A percentile compares a stretch with the other conserved stretches of the same genome.
Evolutionary conservation across 2,113 vertebrate genomes (phyloP).

Genomic region (Dryoscopus gambensis): DNA sequence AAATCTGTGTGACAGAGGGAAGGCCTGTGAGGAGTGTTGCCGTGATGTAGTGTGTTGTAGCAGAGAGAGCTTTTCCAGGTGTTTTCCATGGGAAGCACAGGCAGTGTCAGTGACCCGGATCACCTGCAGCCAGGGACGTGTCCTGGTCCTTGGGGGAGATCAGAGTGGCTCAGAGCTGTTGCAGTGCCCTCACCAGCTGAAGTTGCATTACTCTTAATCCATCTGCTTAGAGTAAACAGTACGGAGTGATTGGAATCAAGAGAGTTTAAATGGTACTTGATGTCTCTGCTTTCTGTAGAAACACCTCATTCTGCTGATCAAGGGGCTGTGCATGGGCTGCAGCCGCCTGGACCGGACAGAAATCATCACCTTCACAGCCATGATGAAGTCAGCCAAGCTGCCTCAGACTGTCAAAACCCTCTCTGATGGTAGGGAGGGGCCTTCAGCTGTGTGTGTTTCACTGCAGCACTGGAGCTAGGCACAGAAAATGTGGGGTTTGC

Average conservation of each 20-base stretch:
- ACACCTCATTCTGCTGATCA: slow-evolving; percentile 97
- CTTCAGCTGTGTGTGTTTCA: neutral
- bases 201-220: neutral
- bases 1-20: neutral
- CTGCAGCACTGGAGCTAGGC: neutral
- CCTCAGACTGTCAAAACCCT: slow-evolving; percentile 97
- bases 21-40: neutral
- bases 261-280: neutral
- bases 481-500: neutral
- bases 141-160: neutral
- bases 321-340: slow-evolving; percentile 95
- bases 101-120: neutral
- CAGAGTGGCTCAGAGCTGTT: neutral
- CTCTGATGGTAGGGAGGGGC: slow-evolving; percentile 85
- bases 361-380: slow-evolving; percentile 98
- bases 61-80: neutral
- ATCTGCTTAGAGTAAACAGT: neutral
- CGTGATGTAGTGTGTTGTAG: fast-evolving
- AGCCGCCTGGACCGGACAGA: slow-evolving; percentile 96
- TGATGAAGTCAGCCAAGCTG: slow-evolving; percentile 99
- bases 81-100: neutral
- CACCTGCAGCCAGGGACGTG: neutral
- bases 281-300: slow-evolving; percentile 75
- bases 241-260: fast-evolving
- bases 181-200: neutral